Base-by-base conservation (phyloP, 1,140 invertebrate genomes). In the Philopotamus ludificatus region DNA sequence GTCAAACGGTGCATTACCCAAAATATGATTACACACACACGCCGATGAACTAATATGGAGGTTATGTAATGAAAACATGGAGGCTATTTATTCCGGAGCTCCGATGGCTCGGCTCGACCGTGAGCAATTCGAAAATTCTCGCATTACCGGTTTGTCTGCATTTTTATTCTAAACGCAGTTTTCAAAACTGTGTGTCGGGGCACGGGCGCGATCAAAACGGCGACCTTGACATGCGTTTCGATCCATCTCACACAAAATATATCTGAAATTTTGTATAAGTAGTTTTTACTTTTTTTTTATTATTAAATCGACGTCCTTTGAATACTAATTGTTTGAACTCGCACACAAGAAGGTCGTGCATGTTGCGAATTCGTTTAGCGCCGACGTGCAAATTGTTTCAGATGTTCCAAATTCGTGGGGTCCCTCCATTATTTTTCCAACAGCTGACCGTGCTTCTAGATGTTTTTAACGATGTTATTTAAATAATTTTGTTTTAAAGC, bases 121-220 rank as follows among this genome's bases (percentile, higher is more conserved):
- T 63, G 51, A 63, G 61, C 50, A 28, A 63, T 63, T 63, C 51
- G 61, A 63, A 63, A 54, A 54, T 63, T 63, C 61, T 39, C 51
- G 61, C 51, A 16, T 63, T 63, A 63, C 61, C 61, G 61, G 61
- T 63, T 63, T 63, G 50, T 53, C 61, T 54, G 61, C 61, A 63
- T 63, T 63, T 63, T 63, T 63, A 41, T 44, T 18, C 34, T 39
- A 41, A 53, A 15, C 53, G 20, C 21, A 22, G 53, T 26, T 26
- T 57, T 23, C n/a, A 15, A 21, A 57, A 57, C 53, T 57, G 23
- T 57, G 44, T 9, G 22, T n/a, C 16, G 22, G 1, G 57, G 23
- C 39, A n/a, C 22, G 2, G 4, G 12, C 18, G 18, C 7, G 28
- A 18, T 58, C 12, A 16, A 7, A 2, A 26, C 12, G 41, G 26